Base-by-base conservation (phyloP, 2,888 invertebrate genomes). In the Nephrotoma flavescens region DNA sequence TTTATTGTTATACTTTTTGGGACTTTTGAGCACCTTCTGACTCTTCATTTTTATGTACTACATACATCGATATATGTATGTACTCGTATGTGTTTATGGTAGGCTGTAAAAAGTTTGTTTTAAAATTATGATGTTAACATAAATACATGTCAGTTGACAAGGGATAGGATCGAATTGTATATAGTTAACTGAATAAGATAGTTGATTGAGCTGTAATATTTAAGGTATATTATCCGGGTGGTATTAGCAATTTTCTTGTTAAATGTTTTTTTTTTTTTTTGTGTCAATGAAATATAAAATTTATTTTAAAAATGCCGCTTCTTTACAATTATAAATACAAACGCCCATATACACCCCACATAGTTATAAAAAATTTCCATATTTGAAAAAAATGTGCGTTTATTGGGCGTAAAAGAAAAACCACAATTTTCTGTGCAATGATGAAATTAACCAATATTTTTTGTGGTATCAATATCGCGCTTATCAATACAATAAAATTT, bases 131-230 rank as follows among this genome's bases (percentile, higher is more conserved):
- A 84, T 84, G 84, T 84, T 84, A 84, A 84, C 84, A 84, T 84
- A 84, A 84, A 84, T 84, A 84, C 84, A 84, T 84, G 84, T 84
- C 84, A 84, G 42, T 84, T 84, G 84, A 84, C 84, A 84, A 84
- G 84, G 84, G 84, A 84, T 84, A 42, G 42, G 84, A 19, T 84
- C 15, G 42, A 84, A 15, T 84, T 84, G 42, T 84, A 5, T 84
- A 5, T 84, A 31, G 31, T 42, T 42, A 84, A 42, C 4, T 84
- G 84, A 84, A 84, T 84, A 42, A 84, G 84, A 84, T 84, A 84
- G 84, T 42, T 84, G 84, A 84, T 84, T 84, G 84, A 84, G 84
- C 42, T 84, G 84, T 84, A 84, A 84, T 42, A 42, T 84, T 84
- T 84, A 84, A 84, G 84, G 42, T 42, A 83, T 84, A 84, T 84